Evolutionary conservation across 1,140 invertebrate species (phyloP).

Genomic region (Sarcophaga bullata): DNA sequence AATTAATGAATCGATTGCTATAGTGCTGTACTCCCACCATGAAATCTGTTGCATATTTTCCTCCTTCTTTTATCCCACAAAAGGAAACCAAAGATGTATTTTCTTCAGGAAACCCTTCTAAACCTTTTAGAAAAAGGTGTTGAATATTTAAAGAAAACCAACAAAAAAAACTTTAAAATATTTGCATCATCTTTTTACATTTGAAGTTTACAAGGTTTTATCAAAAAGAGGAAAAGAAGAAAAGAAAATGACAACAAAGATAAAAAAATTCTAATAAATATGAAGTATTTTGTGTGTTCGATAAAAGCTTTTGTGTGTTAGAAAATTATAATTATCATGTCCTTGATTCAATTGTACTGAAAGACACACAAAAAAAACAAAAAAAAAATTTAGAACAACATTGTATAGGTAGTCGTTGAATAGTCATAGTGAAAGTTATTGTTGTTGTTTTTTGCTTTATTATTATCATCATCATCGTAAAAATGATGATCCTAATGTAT

Average conservation of each 20-base stretch:
- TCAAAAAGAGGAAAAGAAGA: background rate
- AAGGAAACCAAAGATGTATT: no score
- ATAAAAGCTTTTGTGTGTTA: slow-evolving; percentile 37
- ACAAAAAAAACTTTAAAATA: background rate
- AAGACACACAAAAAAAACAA: background rate
- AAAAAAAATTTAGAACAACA: no score
- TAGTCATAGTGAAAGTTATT: background rate
- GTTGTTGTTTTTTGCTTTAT: background rate
- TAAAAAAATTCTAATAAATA: background rate
- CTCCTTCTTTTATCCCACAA: no score
- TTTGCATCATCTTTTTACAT: slow-evolving; percentile 10
- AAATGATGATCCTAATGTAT: background rate
- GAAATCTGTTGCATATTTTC: no score
- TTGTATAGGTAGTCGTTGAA: background rate
- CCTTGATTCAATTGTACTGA: slow-evolving; percentile 22
- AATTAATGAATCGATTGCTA: no score
- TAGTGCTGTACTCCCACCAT: no score
- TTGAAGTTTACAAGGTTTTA: background rate
- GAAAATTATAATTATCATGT: slow-evolving; percentile 31
- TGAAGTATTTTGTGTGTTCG: background rate
- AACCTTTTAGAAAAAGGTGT: background rate
- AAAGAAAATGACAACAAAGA: background rate
- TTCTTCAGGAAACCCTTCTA: no score
- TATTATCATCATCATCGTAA: background rate
- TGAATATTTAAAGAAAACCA: background rate